Conservation (phyloP, 2,113 vertebrate genomes). For the Shinisaurus crocodilurus region DNA sequence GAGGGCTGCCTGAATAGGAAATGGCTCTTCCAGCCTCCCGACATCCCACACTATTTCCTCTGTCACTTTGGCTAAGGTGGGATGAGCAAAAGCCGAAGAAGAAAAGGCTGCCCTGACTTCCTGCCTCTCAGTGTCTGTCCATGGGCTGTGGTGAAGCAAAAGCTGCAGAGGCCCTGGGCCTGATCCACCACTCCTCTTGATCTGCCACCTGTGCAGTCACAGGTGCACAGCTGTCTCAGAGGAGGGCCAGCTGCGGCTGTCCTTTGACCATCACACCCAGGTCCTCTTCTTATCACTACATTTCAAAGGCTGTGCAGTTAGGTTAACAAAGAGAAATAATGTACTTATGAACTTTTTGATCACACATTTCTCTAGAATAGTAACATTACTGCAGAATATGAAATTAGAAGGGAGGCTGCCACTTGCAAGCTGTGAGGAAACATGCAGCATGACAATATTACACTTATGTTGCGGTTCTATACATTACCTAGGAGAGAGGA, state of each 20-base stretch:
- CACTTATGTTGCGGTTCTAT: neutral
- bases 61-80: too few species aligned
- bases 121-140: too few species aligned
- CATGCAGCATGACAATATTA: neutral
- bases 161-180: too few species aligned
- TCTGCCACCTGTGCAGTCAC: too few species aligned
- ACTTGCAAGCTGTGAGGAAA: neutral
- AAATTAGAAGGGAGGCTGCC: neutral
- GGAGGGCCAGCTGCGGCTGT: neutral
- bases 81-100: too few species aligned
- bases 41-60: too few species aligned
- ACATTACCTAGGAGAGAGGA: neutral
- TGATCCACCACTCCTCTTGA: too few species aligned
- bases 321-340: neutral
- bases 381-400: accelerated
- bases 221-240: too few species aligned
- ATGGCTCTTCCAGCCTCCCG: too few species aligned
- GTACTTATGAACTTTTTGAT: neutral
- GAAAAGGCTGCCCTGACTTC: too few species aligned
- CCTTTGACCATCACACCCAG: neutral
- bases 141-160: too few species aligned
- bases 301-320: neutral
- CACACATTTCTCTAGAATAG: constrained; percentile 3
- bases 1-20: too few species aligned
- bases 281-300: neutral